These are phyloP conservation scores for Cerastis leucographa DNA, from an alignment of 2,888 invertebrate genomes.

Conservation along the genomic window DNA sequence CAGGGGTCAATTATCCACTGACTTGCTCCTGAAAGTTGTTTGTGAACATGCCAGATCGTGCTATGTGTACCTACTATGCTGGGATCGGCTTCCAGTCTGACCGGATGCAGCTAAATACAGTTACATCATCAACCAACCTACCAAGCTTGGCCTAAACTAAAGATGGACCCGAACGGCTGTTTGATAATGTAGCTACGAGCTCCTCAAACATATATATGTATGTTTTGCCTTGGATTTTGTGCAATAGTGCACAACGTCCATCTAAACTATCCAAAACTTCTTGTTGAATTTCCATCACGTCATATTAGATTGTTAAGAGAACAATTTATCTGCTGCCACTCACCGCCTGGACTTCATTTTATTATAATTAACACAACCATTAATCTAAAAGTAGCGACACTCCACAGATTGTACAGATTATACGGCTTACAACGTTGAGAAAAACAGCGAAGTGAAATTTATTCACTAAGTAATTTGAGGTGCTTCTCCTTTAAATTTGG, in stretches of 20 bases:
- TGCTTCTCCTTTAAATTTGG: constrained; percentile 35
- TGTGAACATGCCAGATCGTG: no score
- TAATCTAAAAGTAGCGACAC: constrained; percentile 61
- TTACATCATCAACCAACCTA: no score
- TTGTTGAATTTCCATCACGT: constrained; percentile 17
- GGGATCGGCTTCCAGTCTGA: no score
- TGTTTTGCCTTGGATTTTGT: background rate
- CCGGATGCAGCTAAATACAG: no score
- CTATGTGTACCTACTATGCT: no score
- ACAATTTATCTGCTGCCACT: constrained; percentile 59
- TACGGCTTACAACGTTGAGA: constrained; percentile 24
- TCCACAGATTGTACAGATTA: constrained; percentile 56
- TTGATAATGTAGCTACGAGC: no score
- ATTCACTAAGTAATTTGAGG: constrained; percentile 43
- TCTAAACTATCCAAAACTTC: constrained; percentile 11
- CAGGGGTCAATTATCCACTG: no score
- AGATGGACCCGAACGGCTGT: no score
- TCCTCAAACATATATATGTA: no score
- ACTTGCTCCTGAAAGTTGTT: no score
- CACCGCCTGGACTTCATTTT: constrained; percentile 53
- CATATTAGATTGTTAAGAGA: constrained; percentile 50
- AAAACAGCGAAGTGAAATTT: constrained; percentile 42
- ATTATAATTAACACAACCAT: constrained; percentile 60
- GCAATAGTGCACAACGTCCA: background rate
- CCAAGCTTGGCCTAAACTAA: no score